Conservation (phyloP, 1,140 invertebrate species). For the Cyclargus thomasi region DNA sequence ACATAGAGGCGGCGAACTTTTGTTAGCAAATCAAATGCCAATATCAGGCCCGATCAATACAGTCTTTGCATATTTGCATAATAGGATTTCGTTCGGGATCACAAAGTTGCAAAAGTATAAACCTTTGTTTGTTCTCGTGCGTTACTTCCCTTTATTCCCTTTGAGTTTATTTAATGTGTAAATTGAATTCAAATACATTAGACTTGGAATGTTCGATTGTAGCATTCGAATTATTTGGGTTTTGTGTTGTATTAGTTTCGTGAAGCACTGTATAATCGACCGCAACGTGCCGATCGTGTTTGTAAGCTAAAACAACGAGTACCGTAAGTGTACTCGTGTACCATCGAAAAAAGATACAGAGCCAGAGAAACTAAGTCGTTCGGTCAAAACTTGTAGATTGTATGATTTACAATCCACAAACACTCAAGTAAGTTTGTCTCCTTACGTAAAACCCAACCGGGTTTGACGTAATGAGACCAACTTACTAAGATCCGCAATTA, state of each 20-base stretch:
- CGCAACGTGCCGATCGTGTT: too few species aligned
- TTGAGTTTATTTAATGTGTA: neutral
- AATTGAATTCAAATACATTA: neutral
- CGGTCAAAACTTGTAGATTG: too few species aligned
- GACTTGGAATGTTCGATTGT: neutral
- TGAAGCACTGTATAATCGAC: too few species aligned
- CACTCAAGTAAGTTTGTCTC: too few species aligned
- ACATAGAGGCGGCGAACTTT: conserved; percentile 23
- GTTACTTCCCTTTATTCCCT: conserved; percentile 4
- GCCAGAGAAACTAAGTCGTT: too few species aligned
- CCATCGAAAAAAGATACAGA: too few species aligned
- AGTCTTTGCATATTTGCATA: conserved; percentile 64
- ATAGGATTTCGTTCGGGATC: conserved; percentile 53
- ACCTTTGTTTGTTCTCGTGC: neutral
- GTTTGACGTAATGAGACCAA: too few species aligned
- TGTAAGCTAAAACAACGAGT: too few species aligned
- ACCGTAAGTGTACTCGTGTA: too few species aligned
- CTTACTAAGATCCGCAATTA: too few species aligned
- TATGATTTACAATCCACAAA: too few species aligned
- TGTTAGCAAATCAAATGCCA: conserved; percentile 67
- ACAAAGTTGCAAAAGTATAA: conserved; percentile 34
- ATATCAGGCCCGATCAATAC: conserved; percentile 59
- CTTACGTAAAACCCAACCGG: too few species aligned
- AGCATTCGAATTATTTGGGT: neutral
- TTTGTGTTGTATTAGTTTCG: neutral